Conservation (phyloP, 2,113 vertebrate genomes). For the Xenopus laevis region DNA sequence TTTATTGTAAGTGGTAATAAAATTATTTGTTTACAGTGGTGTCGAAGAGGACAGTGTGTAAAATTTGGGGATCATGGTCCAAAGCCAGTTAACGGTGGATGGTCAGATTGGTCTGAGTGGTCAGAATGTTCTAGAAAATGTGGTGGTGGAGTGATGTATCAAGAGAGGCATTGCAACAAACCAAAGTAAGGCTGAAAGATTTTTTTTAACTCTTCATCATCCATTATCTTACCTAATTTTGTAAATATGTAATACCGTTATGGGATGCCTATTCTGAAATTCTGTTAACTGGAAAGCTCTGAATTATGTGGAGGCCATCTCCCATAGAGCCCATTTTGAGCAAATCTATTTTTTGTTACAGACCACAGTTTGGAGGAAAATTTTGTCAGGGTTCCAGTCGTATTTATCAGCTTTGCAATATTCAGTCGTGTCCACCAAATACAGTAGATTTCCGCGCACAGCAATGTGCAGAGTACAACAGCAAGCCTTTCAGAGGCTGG, state of each 20-base stretch:
- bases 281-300: no score
- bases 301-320: no score
- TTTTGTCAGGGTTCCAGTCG: conserved; percentile 85
- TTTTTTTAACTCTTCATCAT: not conserved
- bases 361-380: conserved; percentile 88
- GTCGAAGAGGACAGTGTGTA: conserved; percentile 91
- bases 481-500: conserved; percentile 96
- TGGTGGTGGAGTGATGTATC: conserved; percentile 81
- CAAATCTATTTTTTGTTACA: conserved; percentile 45
- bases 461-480: conserved; percentile 95
- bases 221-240: not conserved
- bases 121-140: conserved; percentile 90
- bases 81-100: conserved; percentile 82
- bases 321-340: no score
- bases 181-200: conserved; percentile 77
- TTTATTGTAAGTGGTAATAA: not conserved
- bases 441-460: conserved; percentile 83
- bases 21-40: conserved; percentile 78
- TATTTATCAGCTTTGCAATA: conserved; percentile 84
- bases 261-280: no score
- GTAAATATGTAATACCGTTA: no score
- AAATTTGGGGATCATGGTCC: conserved; percentile 86
- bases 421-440: conserved; percentile 64
- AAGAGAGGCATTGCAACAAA: conserved; percentile 86
- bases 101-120: conserved; percentile 89